Conservation (phyloP, 2,113 vertebrate species). For the Sturnus vulgaris region DNA sequence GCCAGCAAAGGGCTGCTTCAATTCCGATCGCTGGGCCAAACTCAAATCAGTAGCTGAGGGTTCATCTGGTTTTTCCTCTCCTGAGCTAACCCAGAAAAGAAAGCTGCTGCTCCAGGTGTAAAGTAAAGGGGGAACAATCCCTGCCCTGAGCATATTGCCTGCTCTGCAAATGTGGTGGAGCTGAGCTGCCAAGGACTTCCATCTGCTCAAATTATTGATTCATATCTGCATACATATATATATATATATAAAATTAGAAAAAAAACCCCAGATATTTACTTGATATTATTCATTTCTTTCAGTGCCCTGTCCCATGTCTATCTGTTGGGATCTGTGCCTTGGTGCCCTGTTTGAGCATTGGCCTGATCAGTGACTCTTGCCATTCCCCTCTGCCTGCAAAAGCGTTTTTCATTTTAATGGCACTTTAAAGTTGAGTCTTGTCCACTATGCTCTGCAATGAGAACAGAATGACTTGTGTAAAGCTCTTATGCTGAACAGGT, state of each 20-base stretch:
- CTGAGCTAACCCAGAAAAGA: neutral
- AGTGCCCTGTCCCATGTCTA: neutral
- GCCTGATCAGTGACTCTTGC: neutral
- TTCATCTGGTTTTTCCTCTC: neutral
- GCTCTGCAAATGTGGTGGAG: neutral
- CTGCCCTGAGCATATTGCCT: neutral
- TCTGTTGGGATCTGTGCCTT: neutral
- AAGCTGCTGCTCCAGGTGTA: neutral
- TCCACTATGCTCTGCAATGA: neutral
- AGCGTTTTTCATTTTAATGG: neutral
- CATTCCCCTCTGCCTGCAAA: neutral
- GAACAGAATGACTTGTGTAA: neutral
- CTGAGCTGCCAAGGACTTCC: neutral
- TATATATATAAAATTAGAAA: neutral
- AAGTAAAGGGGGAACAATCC: neutral
- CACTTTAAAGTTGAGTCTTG: neutral
- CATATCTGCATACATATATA: neutral
- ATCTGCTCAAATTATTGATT: neutral
- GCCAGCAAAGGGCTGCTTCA: neutral
- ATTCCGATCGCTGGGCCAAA: fast-evolving
- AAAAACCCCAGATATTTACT: neutral
- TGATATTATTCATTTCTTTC: neutral
- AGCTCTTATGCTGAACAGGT: neutral
- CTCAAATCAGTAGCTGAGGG: neutral
- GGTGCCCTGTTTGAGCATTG: neutral